Percentiles rank a stretch among this genome's conserved stretches.
Evolutionary conservation across 2,888 invertebrate genomes (phyloP).

Genomic region (Cataglyphis albicans): DNA sequence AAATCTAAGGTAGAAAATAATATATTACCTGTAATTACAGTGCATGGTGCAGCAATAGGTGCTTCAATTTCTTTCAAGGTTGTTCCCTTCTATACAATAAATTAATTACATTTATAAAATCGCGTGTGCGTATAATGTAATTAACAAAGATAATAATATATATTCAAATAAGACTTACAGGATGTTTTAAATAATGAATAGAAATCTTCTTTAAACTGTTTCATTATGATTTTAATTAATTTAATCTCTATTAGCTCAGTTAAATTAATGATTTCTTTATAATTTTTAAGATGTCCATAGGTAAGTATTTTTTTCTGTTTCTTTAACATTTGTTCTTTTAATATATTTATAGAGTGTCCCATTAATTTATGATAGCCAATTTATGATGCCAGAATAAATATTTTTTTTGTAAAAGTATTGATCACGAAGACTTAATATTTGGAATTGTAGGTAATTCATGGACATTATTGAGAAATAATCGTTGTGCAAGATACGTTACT

Average conservation of each 20-base stretch:
- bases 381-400: constrained; percentile 9
- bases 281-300: constrained; percentile 19
- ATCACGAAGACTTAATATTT: constrained; percentile 22
- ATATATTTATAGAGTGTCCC: constrained; percentile 9
- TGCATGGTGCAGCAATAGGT: constrained; percentile 25
- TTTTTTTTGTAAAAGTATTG: constrained; percentile 17
- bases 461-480: constrained; percentile 27
- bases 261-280: not conserved
- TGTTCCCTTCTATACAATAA: constrained; percentile 18
- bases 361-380: constrained; percentile 4
- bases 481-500: constrained; percentile 31
- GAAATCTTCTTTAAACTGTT: too few relatives aligned
- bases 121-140: too few relatives aligned
- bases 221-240: constrained; percentile 14
- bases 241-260: not conserved
- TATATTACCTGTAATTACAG: constrained; percentile 19
- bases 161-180: too few relatives aligned
- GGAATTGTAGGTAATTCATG: constrained; percentile 12
- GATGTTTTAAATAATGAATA: too few relatives aligned
- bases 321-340: not conserved
- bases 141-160: too few relatives aligned
- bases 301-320: not conserved
- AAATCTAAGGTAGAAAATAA: not conserved
- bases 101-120: not conserved
- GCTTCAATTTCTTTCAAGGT: not conserved